Evolutionary conservation across 2,113 vertebrate genomes (phyloP), one percentile per base, ranked within the genome.

Genomic region (Oncorhynchus clarkii): DNA sequence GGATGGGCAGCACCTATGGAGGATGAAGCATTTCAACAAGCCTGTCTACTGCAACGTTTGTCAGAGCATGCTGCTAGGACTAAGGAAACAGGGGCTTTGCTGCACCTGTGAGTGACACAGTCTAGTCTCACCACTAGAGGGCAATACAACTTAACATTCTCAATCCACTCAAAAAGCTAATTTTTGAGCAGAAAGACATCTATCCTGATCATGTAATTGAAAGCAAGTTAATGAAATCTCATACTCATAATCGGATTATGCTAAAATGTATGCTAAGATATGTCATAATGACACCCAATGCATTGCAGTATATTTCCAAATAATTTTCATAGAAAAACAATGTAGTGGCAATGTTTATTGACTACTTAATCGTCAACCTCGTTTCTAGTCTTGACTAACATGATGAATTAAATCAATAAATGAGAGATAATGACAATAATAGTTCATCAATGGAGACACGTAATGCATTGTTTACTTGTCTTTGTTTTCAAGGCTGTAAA

Each of bases 1-100:
- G 13, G 95, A 97, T 0, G 96, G 97, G 0, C 94, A 97, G 85
- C 96, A 98, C 84, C 86, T 97, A n/a, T 98, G 97, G 97, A 93
- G 95, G 80, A 93, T 96, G 90, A 97, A 97, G 80, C 94, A 96
- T 68, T 97, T 98, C 84, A 93, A 94, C 78, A 93, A 93, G 68
- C 96, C 95, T 0, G 94, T 90, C 66, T 97, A 96, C 87, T 98
- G 97, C 89, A 97, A 97, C 59, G 92, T 96, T 72, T 98, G 96
- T 57, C 94, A 95, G 72, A 91, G 86, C 18, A 92, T 96, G 93
- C 90, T 95, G 73, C 90, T 97, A 57, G 95, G 97, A 2, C 93
- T 98, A 78, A 93, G 96, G 86, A 97, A 97, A 81, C 96, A 97
- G 82, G 96, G 96, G 0, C 93, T 98, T 73, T 93, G 95, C 89